Conservation (phyloP, 2,888 invertebrate genomes). For the Disparrhopalites patrizii region DNA sequence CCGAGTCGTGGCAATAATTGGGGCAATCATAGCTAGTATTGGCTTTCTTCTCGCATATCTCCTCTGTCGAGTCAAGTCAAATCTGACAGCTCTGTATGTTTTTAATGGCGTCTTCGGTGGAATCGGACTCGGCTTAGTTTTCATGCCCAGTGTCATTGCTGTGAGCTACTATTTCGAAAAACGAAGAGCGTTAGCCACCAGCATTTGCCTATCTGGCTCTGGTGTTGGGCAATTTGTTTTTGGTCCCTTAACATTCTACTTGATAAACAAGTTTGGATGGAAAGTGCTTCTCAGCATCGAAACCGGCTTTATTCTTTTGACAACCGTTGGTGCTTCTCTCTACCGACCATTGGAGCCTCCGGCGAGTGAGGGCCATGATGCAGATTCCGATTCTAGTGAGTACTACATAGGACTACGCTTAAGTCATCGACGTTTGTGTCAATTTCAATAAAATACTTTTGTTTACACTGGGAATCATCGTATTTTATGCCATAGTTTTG, state of each 20-base stretch:
- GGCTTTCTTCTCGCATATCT: slow-evolving; percentile 70
- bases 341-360: slow-evolving; percentile 84
- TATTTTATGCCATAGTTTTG: no score
- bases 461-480: no score
- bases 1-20: slow-evolving; percentile 77
- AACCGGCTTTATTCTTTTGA: slow-evolving; percentile 69
- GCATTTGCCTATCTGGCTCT: slow-evolving; percentile 92
- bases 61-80: slow-evolving; percentile 24
- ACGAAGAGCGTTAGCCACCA: slow-evolving; percentile 91
- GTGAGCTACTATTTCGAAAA: slow-evolving; percentile 97
- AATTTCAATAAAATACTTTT: no score
- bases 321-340: slow-evolving; percentile 70
- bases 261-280: slow-evolving; percentile 70
- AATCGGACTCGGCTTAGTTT: slow-evolving; percentile 89
- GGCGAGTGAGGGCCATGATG: no score
- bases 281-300: slow-evolving; percentile 67
- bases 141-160: slow-evolving; percentile 90
- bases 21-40: slow-evolving; percentile 66
- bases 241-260: slow-evolving; percentile 65
- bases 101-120: slow-evolving; percentile 53
- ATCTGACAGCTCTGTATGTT: slow-evolving; percentile 30
- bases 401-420: no score
- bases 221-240: slow-evolving; percentile 88
- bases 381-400: no score
- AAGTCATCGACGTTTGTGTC: no score